Conservation (phyloP, 2,113 vertebrate genomes). For the Choloepus hoffmanni region DNA sequence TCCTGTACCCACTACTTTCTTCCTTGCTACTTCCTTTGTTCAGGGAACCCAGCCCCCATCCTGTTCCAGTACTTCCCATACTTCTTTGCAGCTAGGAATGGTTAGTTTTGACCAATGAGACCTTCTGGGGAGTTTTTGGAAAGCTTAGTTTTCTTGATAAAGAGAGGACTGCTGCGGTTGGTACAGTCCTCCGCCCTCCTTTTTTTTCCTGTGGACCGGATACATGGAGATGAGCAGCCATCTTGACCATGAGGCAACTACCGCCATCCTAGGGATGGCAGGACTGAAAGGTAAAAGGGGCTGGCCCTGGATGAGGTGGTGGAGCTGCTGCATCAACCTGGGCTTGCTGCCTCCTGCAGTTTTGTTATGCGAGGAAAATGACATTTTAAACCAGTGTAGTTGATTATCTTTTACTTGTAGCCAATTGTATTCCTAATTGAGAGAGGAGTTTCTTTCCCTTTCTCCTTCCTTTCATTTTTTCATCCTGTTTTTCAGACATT, state of each 20-base stretch:
- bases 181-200: too few species aligned
- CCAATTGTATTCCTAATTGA: background rate
- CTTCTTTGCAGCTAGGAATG: background rate
- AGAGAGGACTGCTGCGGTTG: background rate
- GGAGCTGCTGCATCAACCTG: too few species aligned
- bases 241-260: background rate
- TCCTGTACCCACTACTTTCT: too few species aligned
- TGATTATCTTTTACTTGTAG: background rate
- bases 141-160: background rate
- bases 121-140: background rate
- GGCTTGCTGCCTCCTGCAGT: background rate
- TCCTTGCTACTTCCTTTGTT: background rate
- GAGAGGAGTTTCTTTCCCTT: background rate
- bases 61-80: background rate
- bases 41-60: background rate
- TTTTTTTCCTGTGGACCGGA: background rate
- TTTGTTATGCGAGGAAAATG: background rate
- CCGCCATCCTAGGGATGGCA: background rate
- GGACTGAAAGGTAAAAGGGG: background rate
- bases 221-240: background rate
- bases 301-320: background rate
- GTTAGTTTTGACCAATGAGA: background rate
- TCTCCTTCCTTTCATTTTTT: background rate
- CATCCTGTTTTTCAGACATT: background rate
- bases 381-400: background rate